phyloP scores from a whole-genome alignment of 2,888 invertebrate genomes.

The Temnothorax ravouxi region DNA sequence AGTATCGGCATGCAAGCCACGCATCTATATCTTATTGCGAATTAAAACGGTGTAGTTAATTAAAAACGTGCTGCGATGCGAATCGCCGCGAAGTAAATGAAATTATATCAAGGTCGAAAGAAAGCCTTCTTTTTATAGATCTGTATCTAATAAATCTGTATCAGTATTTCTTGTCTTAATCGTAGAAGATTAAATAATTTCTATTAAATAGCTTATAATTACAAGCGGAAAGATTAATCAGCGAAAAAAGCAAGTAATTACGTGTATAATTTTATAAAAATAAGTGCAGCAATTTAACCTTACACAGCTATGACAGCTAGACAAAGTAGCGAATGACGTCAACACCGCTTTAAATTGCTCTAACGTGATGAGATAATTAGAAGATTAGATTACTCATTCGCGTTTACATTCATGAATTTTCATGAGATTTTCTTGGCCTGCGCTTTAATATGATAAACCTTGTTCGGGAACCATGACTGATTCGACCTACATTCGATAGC shows the following conservation, averaged over 20 bases:
- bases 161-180: not conserved
- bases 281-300: constrained; percentile 1
- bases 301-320: not conserved
- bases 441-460: constrained; percentile 22
- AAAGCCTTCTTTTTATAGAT: constrained; percentile 6
- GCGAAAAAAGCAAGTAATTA: not conserved
- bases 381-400: constrained; percentile 56
- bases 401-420: constrained; percentile 45
- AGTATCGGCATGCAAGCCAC: constrained; percentile 7
- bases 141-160: not conserved
- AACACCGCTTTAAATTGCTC: constrained; percentile 31
- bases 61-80: constrained; percentile 34
- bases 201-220: constrained; percentile 6
- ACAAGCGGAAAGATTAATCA: not conserved
- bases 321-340: constrained; percentile 39
- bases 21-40: constrained; percentile 19
- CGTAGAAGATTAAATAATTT: not conserved
- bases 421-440: constrained; percentile 31
- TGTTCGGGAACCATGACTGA: constrained; percentile 54
- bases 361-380: constrained; percentile 59
- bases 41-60: constrained; percentile 45
- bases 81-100: constrained; percentile 8
- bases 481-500: constrained; percentile 56
- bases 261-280: not conserved
- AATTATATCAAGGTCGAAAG: constrained; percentile 27